Evolutionary conservation across 2,888 invertebrate species (phyloP).

Genomic region (Caenorhabditis sp.): DNA sequence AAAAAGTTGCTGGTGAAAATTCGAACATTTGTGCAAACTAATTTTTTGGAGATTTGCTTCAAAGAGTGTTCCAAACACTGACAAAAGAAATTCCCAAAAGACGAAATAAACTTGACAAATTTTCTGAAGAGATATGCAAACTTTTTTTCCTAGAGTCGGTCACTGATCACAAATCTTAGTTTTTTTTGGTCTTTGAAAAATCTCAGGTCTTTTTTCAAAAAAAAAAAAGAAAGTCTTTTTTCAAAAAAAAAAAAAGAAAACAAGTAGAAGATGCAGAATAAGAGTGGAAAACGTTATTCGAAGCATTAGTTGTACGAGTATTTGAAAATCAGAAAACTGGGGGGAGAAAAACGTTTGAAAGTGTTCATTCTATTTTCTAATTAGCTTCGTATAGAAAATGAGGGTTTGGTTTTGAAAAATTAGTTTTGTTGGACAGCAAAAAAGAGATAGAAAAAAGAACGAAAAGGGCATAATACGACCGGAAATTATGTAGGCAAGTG

Average conservation of each 20-base stretch:
- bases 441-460: background rate
- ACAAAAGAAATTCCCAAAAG: background rate
- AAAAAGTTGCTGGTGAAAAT: too few species aligned
- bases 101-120: background rate
- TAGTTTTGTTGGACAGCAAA: background rate
- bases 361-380: background rate
- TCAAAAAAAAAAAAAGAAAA: too few species aligned
- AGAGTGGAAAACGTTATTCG: too few species aligned
- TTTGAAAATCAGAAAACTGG: background rate
- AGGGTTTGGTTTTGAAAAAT: background rate
- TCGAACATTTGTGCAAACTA: too few species aligned
- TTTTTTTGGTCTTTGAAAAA: background rate
- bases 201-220: too few species aligned
- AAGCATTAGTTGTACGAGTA: background rate
- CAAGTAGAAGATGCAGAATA: too few species aligned
- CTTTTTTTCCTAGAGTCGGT: background rate
- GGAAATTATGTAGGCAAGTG: background rate
- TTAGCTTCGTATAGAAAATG: constrained; percentile 1
- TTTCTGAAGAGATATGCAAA: background rate
- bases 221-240: too few species aligned
- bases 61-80: background rate
- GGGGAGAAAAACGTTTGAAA: background rate
- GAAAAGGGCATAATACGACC: background rate
- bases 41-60: background rate
- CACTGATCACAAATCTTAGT: background rate